phyloP scores from a whole-genome alignment of 2,888 invertebrate genomes.

The Lacanobia wlatinum region DNA sequence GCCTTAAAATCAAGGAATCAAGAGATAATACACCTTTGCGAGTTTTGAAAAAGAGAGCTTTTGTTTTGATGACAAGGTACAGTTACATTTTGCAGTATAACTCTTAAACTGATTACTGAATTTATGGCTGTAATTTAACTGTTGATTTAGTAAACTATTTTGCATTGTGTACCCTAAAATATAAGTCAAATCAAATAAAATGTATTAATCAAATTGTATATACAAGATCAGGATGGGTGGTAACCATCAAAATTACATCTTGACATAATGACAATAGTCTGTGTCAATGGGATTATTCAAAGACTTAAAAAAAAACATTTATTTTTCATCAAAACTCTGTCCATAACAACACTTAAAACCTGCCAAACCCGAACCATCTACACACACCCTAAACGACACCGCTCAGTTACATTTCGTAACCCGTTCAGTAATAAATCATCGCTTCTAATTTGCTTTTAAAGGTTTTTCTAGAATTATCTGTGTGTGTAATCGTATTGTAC shows the following conservation, averaged over 20 bases:
- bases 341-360: not conserved
- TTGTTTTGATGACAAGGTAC: not conserved
- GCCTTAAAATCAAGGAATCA: not conserved
- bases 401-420: conserved; percentile 83
- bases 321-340: not conserved
- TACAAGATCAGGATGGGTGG: not conserved
- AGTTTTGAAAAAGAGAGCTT: not conserved
- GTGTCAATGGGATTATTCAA: not conserved
- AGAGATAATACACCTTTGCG: not conserved
- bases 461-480: conserved; percentile 88
- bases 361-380: conserved; percentile 22
- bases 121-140: not conserved
- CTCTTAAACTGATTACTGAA: not conserved
- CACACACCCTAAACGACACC: conserved; percentile 68
- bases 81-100: not conserved
- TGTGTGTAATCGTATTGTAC: conserved; percentile 87
- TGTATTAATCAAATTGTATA: not conserved
- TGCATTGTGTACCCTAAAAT: too few relatives aligned
- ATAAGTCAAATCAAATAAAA: not conserved
- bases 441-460: conserved; percentile 91
- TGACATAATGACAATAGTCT: too few relatives aligned
- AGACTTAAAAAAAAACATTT: not conserved
- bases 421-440: conserved; percentile 87
- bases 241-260: not conserved
- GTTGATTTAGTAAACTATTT: not conserved